Base-by-base conservation (phyloP, 2,797 vertebrate species). In the Serranus cabrilla region DNA sequence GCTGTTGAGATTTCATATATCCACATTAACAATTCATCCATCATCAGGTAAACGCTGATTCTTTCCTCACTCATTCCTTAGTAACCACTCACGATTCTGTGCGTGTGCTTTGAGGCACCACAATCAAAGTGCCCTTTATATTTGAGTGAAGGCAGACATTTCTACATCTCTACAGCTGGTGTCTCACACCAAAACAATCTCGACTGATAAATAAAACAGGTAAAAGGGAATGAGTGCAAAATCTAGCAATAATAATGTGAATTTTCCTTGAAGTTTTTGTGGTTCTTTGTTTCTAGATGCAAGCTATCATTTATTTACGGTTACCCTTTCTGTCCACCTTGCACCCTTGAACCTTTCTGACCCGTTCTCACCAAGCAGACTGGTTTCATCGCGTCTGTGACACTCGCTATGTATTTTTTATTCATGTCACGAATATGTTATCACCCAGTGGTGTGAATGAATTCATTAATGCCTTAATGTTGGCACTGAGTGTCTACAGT, bases 381-480 rank as follows among this genome's bases (percentile, higher is more conserved):
- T 37, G 23, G 20, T 21, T 18, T 63, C 5, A 49, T 2, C 46
- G 25, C 14, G 0, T 71, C 76, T 52, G 34, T 20, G 17, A 25
- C 4, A 39, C 7, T 34, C 7, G 17, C 13, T 54, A 27, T 34
- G 14, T 25, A 66, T 31, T 13, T 47, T 52, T 34, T 4, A 73
- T 27, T 47, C 0, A 46, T 54, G 17, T 17, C 43, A 56, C 7
- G 43, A 34, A 49, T 17, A 51, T 2, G 1, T 11, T 1, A 43
- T 40, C 37, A 46, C n/a, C 18, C 52, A 16, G 9, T n/a, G 23
- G 27, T 34, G 45, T 13, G 20, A 52, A 39, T 20, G 31, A 47
- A 46, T 58, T 64, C 12, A 61, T 74, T 51, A 23, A 56, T 71
- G 18, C 43, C 6, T 34, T 34, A 34, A 7, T 50, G 42, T 25